Evolutionary conservation across 2,888 invertebrate genomes (phyloP), one percentile per base, ranked within the genome.

Genomic region (Hirtodrosophila alboralis): DNA sequence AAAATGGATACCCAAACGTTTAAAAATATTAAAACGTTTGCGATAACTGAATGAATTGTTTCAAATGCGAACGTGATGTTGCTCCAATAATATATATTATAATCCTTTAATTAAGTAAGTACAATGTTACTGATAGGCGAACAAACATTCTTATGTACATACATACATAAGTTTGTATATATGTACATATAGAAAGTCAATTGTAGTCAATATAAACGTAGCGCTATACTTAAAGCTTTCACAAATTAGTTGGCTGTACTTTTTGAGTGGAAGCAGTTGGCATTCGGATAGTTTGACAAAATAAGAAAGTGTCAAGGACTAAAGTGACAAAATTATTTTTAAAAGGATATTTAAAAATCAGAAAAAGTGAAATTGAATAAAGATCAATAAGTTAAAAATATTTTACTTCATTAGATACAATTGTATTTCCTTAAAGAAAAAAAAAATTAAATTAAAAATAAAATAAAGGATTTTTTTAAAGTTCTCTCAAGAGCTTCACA

Each of bases 101-200:
- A 71, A 71, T 71, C 57, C 67, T 47, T 53, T 44, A 52, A 44
- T 8, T 23, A 14, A 43, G 6, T 56, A 41, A 45, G 37, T 34
- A 33, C 49, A 27, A 10, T 36, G 8, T 33, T 33, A 27, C 60
- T 70, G 68, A 69, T 69, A 69, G 27, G 4, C 30, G 6, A 10
- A 16, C 31, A 40, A 7, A 12, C 16, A 47, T 10, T 2, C 36
- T 10, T 21, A 23, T 10, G 10, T 23, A 33, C 28, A 47, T 28
- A 33, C 8, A 33, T n/a, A n/a, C n/a, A n/a, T n/a, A n/a, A 36
- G 3, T 36, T 5, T 23, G 4, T n/a, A 40, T n/a, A n/a, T 37
- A 3, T 26, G 2, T 31, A 31, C 14, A 43, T 28, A 28, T 27
- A 7, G 9, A 21, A 37, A 30, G 31, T 31, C 48, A 43, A 56